A percentile compares a stretch with the other conserved stretches of the same genome.
phyloP scores from a whole-genome alignment of 2,888 invertebrate genomes.

The Cacoxenus indagator region DNA sequence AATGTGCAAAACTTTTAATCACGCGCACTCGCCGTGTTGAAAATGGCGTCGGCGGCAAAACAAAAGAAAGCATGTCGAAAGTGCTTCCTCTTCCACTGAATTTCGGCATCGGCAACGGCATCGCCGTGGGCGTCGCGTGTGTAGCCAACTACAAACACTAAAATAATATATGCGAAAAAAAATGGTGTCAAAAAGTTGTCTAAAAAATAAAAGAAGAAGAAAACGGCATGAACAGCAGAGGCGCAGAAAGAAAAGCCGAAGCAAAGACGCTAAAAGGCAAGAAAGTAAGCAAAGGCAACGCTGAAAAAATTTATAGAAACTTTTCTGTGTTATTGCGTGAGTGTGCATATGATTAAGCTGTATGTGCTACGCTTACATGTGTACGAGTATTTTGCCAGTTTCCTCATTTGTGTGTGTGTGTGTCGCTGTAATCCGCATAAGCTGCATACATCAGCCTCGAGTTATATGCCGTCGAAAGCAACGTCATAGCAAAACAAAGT shows the following conservation, averaged over 20 bases:
- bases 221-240: conserved; percentile 1
- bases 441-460: conserved; percentile 32
- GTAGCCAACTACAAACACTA: background rate
- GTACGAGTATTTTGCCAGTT: conserved; percentile 27
- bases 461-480: conserved; percentile 21
- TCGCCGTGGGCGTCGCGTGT: too few relatives aligned
- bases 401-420: conserved; percentile 22
- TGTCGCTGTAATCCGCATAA: conserved; percentile 46
- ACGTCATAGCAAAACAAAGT: background rate
- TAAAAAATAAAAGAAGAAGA: conserved; percentile 8
- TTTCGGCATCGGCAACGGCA: too few relatives aligned
- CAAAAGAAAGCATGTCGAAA: conserved; percentile 20
- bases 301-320: background rate
- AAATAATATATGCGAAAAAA: background rate
- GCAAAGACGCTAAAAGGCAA: conserved; percentile 38
- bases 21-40: conserved; percentile 48
- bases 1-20: conserved; percentile 60
- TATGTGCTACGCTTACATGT: conserved; percentile 4
- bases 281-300: background rate
- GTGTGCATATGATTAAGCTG: conserved; percentile 51
- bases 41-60: conserved; percentile 18
- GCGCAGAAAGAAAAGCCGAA: conserved; percentile 38
- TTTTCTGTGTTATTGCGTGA: background rate
- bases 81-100: too few relatives aligned
- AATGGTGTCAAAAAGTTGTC: conserved; percentile 16